Evolutionary conservation across 2,888 invertebrate genomes (phyloP).

Genomic region (Troides aeacus): DNA sequence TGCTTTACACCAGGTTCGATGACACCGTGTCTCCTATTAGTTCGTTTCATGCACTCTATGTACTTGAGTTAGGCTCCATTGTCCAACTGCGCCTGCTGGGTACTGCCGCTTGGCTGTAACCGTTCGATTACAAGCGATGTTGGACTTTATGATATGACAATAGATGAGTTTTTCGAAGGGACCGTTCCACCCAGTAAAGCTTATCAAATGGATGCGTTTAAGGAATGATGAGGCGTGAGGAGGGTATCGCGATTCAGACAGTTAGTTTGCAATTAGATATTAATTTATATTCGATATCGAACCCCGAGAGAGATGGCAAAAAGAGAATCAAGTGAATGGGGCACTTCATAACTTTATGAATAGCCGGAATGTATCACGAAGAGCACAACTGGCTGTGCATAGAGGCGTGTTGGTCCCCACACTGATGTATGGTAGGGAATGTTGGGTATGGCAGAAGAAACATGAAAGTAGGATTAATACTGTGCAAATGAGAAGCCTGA

Average conservation of each 20-base stretch:
- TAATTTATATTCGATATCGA: no score
- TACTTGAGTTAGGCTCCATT: background rate
- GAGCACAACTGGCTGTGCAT: no score
- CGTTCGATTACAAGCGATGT: background rate
- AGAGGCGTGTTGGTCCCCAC: no score
- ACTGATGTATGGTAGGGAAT: no score
- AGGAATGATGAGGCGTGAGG: slow-evolving; percentile 7
- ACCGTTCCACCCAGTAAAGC: background rate
- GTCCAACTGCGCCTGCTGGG: background rate
- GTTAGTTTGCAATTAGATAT: background rate
- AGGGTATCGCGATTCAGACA: slow-evolving; percentile 3
- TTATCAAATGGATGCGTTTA: slow-evolving; percentile 20
- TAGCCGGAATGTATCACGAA: no score
- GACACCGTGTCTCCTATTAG: slow-evolving; percentile 9
- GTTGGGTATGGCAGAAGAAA: no score
- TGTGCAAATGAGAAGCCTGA: no score
- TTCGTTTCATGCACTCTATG: background rate
- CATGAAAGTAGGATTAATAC: no score
- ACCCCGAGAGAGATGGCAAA: no score
- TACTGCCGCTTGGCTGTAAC: background rate
- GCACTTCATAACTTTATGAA: no score
- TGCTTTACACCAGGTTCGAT: slow-evolving; percentile 7
- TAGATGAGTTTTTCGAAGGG: slow-evolving; percentile 6
- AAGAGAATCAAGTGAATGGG: no score
- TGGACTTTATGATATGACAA: slow-evolving; percentile 1